phyloP scores from a whole-genome alignment of 2,113 vertebrate genomes.

The Guaruba guarouba region DNA sequence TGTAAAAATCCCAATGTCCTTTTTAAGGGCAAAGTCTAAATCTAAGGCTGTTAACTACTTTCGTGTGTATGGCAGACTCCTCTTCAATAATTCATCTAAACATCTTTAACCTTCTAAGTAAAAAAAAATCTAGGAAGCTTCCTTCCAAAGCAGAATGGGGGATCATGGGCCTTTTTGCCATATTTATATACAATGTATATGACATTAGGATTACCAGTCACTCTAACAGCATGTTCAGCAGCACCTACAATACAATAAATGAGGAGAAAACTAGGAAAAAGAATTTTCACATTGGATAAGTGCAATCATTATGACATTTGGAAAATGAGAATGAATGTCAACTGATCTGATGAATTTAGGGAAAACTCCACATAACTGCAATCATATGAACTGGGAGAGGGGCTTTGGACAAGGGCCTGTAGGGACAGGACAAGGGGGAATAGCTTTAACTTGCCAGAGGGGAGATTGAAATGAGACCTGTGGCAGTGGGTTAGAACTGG shows the following conservation, averaged over 20 bases:
- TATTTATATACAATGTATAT: not conserved
- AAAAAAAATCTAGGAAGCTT: not conserved
- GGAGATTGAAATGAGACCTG: not conserved
- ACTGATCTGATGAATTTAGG: not conserved
- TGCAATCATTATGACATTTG: not conserved
- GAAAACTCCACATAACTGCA: not conserved
- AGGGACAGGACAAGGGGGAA: not conserved
- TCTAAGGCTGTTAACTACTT: not conserved
- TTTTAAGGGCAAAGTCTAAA: not conserved
- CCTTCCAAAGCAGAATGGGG: not conserved
- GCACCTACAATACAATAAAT: not conserved
- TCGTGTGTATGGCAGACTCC: not conserved
- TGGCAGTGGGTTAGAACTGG: not conserved
- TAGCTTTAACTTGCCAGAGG: not conserved
- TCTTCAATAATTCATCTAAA: not conserved
- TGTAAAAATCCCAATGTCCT: not conserved
- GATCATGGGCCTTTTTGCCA: not conserved
- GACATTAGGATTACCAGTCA: not conserved
- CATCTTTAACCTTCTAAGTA: not conserved
- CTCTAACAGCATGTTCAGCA: accelerated
- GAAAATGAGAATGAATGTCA: not conserved
- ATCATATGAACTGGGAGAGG: not conserved
- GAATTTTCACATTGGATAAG: not conserved
- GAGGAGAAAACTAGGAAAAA: not conserved
- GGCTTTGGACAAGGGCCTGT: not conserved